Base-by-base conservation (phyloP, 1,140 invertebrate species). In the Lysiphlebus fabarum region DNA sequence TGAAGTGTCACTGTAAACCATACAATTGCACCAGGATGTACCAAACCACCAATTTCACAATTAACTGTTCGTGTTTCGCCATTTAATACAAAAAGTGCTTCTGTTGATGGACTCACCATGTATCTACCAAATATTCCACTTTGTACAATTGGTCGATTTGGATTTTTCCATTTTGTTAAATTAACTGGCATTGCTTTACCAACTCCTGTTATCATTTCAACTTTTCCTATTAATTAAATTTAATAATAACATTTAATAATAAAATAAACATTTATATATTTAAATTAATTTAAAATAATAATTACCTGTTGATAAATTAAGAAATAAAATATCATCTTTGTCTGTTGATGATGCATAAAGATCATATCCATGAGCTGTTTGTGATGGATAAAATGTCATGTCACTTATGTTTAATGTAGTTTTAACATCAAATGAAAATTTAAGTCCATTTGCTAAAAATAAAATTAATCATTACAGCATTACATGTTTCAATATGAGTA, bases 131-230 rank as follows among this genome's bases (percentile, higher is more conserved):
- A 91, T 42, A 89, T 78, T 53, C 87, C 83, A 54, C 88, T 87
- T 56, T 84, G 84, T 58, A 84, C 83, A 59, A 92, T 88, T 34
- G 86, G 84, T 65, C 89, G 81, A 66, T 85, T 86, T 8, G 86
- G 82, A 65, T 85, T 85, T 45, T 82, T 83, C 87, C 88, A 90
- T 67, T 85, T 82, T 53, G 85, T 80, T 60, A 84, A 66, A 45
- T 74, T 75, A 6, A 80, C 70, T 7, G 82, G 75, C 75, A 85
- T 82, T 11, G 87, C 84, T 67, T 82, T 82, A 4, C 87, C 87
- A 5, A 89, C 87, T 34, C 87, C 87, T 4, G 87, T 88, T 60
- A 92, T 87, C 79, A 90, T 87, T 71, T 91, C 89, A 7, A 92
- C 88, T 83, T 90, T 90, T 7, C 84, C 84, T 85, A 69, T 3